Base-by-base conservation (phyloP, 2,113 vertebrate species). In the Electrona antarctica region DNA sequence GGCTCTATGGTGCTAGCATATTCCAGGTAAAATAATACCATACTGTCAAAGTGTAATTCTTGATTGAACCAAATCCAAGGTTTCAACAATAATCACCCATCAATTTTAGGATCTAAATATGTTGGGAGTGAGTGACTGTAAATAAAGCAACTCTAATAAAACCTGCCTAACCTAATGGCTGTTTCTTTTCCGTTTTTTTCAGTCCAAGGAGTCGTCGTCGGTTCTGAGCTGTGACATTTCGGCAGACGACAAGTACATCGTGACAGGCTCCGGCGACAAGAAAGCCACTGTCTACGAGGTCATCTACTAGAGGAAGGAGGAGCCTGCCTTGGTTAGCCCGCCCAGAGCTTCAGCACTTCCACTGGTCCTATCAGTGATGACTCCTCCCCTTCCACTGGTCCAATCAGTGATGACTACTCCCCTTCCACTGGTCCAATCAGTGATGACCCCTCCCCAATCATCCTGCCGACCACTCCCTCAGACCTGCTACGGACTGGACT, bases 211-310 rank as follows among this genome's bases (percentile, higher is more conserved):
- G 86, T 98, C 97, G 50, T 98, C 97, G 0, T 98, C 97, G 0
- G 97, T 98, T 88, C 90, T 98, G 87, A 98, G 97, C 83, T 98
- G 97, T 4, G 97, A 98, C 94, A 98, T 98, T 89, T 98, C 97
- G 0, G 96, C 96, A 0, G 97, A 98, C 50, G 96, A 98, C 92
- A 98, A 98, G 85, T 98, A 98, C 87, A 98, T 98, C 3, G 97
- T 98, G 82, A 98, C 97, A 0, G 97, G 97, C 84, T 98, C 97
- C 4, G 97, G 97, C 8, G 97, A 98, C 93, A 98, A 98, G 94
- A 98, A 98, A 88, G 97, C 97, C 85, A 98, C 97, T 0, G 96
- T 98, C 78, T 98, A 98, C 33, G 97, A 98, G 93, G 97, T 98
- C 87, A 98, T 98, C 94, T 98, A 98, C 90, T 98, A 91, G 92